A percentile compares a stretch with the other conserved stretches of the same genome.
Evolutionary conservation across 2,797 vertebrate species (phyloP).

Genomic region (Anolis apletophallus): DNA sequence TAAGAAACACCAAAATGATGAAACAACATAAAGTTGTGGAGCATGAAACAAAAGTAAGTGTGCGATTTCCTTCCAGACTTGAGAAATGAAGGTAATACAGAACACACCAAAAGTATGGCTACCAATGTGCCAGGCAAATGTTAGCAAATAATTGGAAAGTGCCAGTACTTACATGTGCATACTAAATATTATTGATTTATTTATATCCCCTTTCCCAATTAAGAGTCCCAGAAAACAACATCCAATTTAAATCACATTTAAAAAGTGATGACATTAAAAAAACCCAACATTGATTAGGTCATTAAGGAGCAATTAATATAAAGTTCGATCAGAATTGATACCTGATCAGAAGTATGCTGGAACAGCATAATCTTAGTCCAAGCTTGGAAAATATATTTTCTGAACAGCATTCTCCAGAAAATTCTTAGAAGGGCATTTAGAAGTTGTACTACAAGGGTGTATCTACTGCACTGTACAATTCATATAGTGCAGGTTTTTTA

Average conservation of each 20-base stretch:
- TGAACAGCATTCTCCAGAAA: too few species aligned
- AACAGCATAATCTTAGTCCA: background rate
- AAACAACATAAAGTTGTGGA: constrained; percentile 8
- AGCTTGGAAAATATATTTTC: too few species aligned
- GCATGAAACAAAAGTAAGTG: constrained; percentile 49
- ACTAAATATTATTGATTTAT: background rate
- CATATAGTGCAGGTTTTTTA: too few species aligned
- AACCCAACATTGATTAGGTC: background rate
- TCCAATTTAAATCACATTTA: background rate
- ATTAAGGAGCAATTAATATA: background rate
- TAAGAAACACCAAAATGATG: constrained; percentile 21
- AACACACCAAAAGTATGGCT: background rate
- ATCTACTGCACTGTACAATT: too few species aligned
- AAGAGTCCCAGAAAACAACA: background rate
- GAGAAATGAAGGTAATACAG: background rate
- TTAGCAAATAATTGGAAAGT: background rate
- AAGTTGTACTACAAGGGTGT: too few species aligned
- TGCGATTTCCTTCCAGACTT: constrained; percentile 28
- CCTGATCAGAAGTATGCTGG: background rate
- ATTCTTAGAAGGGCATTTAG: too few species aligned
- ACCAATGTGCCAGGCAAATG: background rate
- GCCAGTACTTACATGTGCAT: background rate
- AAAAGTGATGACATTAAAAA: background rate
- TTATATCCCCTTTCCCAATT: background rate
- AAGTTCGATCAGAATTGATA: background rate